Evolutionary conservation across 2,888 invertebrate species (phyloP), one percentile per base, ranked within the genome.

Genomic region (Hecatera dysodea): DNA sequence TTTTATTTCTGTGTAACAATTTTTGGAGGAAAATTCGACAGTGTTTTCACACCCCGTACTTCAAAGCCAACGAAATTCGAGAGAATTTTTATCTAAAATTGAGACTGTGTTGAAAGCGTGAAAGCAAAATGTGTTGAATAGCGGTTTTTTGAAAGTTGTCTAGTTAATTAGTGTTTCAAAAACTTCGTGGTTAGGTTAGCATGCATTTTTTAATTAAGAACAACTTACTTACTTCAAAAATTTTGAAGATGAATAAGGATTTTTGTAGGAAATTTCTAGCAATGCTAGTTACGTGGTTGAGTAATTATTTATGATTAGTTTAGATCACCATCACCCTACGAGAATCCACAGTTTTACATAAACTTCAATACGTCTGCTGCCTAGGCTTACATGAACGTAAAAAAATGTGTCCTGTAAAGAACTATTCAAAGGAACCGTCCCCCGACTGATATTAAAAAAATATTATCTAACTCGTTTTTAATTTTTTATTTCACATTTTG

Each of bases 1-100:
- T 71, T 79, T 67, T 61, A 64, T 79, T 67, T 74, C 19, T 42
- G 46, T 46, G 59, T 62, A 36, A 72, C 33, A 73, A 42, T 53
- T 64, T 79, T 67, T 27, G 7, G 24, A 7, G 27, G n/a, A 57
- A 79, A 67, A 67, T 61, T 68, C 61, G 33, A 5, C 44, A 24
- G 33, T 71, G 27, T 76, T 76, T 57, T 57, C 42, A 60, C 53
- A 67, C 19, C 36, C n/a, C 39, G 42, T 57, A 24, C 46, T 52
- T 62, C 62, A 78, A 39, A 71, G 71, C 56, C n/a, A 24, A 27
- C 59, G 24, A 61, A 77, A 79, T 64, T 61, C 46, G 52, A 2
- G 19, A 0, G 60, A 44, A 1, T 75, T 60, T 75, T 59, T 33
- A 33, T 19, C 22, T 53, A 70, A 52, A 70, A 53, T 62, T 59